These are phyloP conservation scores for Squalus acanthias DNA, from an alignment of 2,797 vertebrate genomes.

Conservation along the genomic window DNA sequence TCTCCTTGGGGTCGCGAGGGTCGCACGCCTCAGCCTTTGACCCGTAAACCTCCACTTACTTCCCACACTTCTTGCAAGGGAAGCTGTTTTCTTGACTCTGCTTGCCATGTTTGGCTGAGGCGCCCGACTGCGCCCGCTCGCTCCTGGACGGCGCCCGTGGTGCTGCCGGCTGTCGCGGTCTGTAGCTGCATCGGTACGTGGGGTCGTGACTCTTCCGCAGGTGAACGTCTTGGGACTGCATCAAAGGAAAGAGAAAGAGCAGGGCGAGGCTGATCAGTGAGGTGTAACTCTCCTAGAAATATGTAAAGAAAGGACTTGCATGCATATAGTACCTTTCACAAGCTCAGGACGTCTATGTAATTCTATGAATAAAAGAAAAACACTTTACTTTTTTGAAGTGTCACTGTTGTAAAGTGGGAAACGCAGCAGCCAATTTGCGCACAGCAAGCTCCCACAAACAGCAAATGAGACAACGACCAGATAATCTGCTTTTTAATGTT, in stretches of 20 bases:
- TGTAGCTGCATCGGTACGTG: conserved; percentile 41
- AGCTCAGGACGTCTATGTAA: background rate
- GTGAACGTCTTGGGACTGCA: conserved; percentile 63
- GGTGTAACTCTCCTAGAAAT: background rate
- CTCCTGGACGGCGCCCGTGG: conserved; percentile 43
- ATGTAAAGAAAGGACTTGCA: background rate
- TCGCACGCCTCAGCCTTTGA: background rate
- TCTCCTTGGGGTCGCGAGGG: no score
- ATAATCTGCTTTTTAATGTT: background rate
- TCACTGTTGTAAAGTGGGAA: background rate
- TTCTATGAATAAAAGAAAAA: background rate
- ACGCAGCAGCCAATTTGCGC: background rate
- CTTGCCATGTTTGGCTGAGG: conserved; percentile 54
- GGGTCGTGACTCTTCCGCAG: conserved; percentile 64
- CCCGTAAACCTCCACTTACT: conserved; percentile 60
- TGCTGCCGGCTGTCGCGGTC: conserved; percentile 49
- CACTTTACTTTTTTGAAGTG: background rate
- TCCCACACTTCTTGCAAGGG: conserved; percentile 98
- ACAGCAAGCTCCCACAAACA: background rate
- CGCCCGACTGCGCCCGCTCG: conserved; percentile 48
- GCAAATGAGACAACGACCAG: background rate
- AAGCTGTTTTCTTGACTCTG: conserved; percentile 80
- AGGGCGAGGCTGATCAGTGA: background rate
- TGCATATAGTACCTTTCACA: background rate
- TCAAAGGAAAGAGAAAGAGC: background rate